phyloP scores from a whole-genome alignment of 2,797 vertebrate genomes.

The Gymnoscopelus braueri region DNA sequence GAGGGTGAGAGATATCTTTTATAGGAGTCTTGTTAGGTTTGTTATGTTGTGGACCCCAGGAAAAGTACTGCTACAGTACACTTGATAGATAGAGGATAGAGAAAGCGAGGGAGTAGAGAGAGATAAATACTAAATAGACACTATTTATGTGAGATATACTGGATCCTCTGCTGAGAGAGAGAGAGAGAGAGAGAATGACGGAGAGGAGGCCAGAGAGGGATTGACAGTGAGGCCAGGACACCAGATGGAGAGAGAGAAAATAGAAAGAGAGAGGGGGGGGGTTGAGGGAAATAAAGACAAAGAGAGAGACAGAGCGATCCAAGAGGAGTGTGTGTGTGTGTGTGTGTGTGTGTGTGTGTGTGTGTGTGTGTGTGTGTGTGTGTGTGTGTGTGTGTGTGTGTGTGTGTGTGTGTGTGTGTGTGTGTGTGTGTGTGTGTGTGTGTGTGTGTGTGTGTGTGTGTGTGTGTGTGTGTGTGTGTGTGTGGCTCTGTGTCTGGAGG shows the following conservation, averaged over 20 bases:
- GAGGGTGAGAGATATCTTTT: no score
- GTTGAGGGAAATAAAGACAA: conserved; percentile 58
- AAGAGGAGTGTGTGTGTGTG: background rate
- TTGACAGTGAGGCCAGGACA: conserved; percentile 50
- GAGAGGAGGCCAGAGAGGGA: conserved; percentile 41
- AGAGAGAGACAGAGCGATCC: conserved; percentile 47
- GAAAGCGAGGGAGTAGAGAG: conserved; percentile 19
- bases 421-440: conserved; percentile 3
- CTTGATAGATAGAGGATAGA: conserved; percentile 34
- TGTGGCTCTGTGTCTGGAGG: conserved; percentile 44
- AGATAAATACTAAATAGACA: conserved; percentile 38
- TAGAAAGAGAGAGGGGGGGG: conserved; percentile 29
- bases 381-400: background rate
- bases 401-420: conserved; percentile 5
- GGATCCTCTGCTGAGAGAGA: conserved; percentile 20
- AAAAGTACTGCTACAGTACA: no score
- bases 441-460: background rate
- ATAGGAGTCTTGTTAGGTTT: no score
- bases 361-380: conserved; percentile 19
- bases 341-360: conserved; percentile 3
- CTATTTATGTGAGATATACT: conserved; percentile 23
- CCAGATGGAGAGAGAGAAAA: conserved; percentile 55
- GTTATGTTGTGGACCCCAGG: no score
- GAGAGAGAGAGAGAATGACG: conserved; percentile 42
- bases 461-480: conserved; percentile 46